These are phyloP conservation scores for Lapara coniferarum DNA, from an alignment of 2,888 invertebrate genomes.

Conservation along the genomic window DNA sequence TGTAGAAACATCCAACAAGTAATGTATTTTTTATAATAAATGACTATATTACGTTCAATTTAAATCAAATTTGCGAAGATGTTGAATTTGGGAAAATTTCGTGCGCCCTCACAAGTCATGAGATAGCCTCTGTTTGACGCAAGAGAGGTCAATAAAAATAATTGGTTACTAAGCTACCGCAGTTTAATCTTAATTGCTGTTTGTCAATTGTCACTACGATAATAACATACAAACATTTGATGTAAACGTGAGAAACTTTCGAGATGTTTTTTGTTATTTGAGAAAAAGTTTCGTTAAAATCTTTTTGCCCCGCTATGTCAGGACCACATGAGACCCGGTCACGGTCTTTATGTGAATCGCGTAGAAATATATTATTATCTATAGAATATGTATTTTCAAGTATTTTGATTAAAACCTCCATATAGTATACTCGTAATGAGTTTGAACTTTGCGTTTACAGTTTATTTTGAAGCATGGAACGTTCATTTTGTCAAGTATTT, in stretches of 20 bases:
- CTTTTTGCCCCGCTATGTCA: slow-evolving; percentile 8
- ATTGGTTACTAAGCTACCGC: slow-evolving; percentile 46
- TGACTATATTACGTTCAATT: neutral
- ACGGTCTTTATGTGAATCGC: neutral
- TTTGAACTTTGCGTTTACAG: too few relatives aligned
- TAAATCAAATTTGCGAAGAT: neutral
- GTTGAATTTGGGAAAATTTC: slow-evolving; percentile 14
- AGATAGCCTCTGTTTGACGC: slow-evolving; percentile 65
- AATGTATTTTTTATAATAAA: neutral
- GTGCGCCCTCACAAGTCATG: slow-evolving; percentile 30
- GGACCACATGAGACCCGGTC: neutral
- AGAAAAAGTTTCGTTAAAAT: slow-evolving; percentile 2
- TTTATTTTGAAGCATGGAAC: too few relatives aligned
- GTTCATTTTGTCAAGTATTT: too few relatives aligned
- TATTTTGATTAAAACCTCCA: too few relatives aligned
- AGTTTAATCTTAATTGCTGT: slow-evolving; percentile 42
- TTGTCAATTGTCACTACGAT: slow-evolving; percentile 39
- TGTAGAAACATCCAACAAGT: neutral
- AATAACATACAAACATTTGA: slow-evolving; percentile 7
- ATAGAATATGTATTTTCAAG: neutral
- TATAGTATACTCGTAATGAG: too few relatives aligned
- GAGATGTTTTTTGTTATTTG: slow-evolving; percentile 4
- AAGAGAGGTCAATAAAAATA: slow-evolving; percentile 53
- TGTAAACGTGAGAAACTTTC: slow-evolving; percentile 21
- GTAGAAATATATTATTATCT: neutral